Conservation (phyloP, 2,888 invertebrate genomes). For the Rotaria socialis region DNA sequence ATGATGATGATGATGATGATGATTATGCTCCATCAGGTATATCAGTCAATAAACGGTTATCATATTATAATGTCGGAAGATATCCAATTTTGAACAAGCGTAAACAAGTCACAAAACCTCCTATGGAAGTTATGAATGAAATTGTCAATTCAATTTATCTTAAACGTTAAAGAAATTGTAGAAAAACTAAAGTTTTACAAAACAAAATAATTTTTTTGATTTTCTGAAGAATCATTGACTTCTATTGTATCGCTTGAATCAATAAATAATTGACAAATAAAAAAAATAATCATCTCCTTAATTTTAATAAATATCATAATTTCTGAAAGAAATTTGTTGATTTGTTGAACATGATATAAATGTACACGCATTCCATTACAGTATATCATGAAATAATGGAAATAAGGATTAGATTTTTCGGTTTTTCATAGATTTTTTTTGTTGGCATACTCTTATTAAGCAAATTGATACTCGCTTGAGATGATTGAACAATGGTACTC, state of each 20-base stretch:
- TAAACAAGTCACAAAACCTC: neutral
- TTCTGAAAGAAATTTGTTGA: too few species aligned
- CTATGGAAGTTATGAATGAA: constrained; percentile 35
- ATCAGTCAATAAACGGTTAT: neutral
- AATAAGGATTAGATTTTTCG: too few species aligned
- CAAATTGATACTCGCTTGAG: too few species aligned
- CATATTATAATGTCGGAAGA: neutral
- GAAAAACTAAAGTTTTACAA: neutral
- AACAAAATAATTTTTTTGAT: neutral
- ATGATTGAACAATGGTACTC: too few species aligned
- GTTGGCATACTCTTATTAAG: too few species aligned
- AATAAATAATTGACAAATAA: constrained; percentile 7
- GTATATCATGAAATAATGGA: too few species aligned
- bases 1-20: neutral
- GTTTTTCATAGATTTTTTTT: too few species aligned
- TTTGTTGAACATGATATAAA: too few species aligned
- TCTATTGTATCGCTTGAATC: neutral
- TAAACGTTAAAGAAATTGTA: neutral
- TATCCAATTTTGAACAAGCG: neutral
- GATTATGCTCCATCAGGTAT: neutral
- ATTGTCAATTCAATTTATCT: constrained; percentile 36
- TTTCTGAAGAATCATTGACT: neutral
- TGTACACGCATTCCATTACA: too few species aligned
- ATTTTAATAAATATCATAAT: too few species aligned
- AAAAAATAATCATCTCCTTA: neutral